Evolutionary conservation across 2,888 invertebrate species (phyloP), one percentile per base, ranked within the genome.

Genomic region (Physocephala rufipes): DNA sequence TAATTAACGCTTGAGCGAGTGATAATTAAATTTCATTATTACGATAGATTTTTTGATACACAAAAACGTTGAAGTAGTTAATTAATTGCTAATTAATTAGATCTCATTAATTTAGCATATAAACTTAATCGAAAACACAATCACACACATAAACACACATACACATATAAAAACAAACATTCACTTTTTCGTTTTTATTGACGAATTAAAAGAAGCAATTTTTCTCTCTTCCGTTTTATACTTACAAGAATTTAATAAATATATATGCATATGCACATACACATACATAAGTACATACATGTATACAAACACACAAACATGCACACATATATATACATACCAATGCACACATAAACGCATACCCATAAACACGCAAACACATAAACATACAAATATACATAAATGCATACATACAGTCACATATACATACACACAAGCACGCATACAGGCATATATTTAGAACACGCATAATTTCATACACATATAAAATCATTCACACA

Each of bases 181-280:
- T 64, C 70, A 36, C 36, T 51, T 45, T 64, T 64, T 58, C 61
- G 71, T 64, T 45, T 71, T 70, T 26, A 73, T 73, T 73, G 64
- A 67, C 47, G 53, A 61, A 26, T 62, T 73, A 71, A 26, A 70
- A 76, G 19, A 49, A 58, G 21, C 28, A 63, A 45, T 49, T 58
- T 55, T 55, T 58, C 58, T 58, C 28, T 28, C 24, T 16, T 36
- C 9, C 36, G 5, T 4, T 36, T 58, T 58, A 26, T 24, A 1
- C 28, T 28, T 15, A 58, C 53, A 58, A 24, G 36, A 36, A 36
- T 36, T 36, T 36, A 36, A 36, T 36, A 36, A 7, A 28, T 28
- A 58, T 12, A 58, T 28, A 58, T 13, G 28, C 58, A 24, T 26
- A 58, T 28, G 28, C 24, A 58, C 58, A 58, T 1, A 58, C 58